These are phyloP conservation scores for Prunella fulvescens DNA, from an alignment of 2,113 vertebrate genomes.

Conservation along the genomic window DNA sequence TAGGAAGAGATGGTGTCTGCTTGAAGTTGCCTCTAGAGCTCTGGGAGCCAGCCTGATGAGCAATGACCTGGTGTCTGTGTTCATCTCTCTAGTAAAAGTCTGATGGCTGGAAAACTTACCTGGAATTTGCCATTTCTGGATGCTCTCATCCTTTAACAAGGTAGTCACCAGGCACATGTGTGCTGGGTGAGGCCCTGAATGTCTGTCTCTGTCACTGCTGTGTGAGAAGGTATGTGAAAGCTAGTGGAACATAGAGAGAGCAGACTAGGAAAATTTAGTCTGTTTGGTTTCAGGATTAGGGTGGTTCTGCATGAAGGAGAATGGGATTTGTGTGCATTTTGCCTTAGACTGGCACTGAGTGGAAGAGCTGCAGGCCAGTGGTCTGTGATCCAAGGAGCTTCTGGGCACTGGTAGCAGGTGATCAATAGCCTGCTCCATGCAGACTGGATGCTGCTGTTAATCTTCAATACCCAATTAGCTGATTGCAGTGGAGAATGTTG, in stretches of 20 bases:
- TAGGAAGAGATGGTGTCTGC: background rate
- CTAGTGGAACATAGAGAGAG: background rate
- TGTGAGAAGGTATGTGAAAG: background rate
- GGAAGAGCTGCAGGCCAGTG: background rate
- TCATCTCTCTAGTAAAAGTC: background rate
- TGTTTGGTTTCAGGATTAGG: background rate
- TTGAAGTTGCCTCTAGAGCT: background rate
- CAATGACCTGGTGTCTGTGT: background rate
- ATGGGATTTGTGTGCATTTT: background rate
- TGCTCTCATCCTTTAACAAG: background rate
- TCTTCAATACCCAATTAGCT: background rate
- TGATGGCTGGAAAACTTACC: background rate
- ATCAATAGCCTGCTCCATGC: background rate
- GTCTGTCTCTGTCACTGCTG: background rate
- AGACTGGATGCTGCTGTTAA: background rate
- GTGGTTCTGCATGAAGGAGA: background rate
- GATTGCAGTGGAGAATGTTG: background rate
- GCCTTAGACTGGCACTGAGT: background rate
- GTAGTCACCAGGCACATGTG: fast-evolving
- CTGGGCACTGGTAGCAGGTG: background rate
- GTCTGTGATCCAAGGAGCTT: background rate
- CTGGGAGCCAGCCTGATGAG: fast-evolving
- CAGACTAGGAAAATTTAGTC: background rate
- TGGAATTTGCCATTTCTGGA: background rate
- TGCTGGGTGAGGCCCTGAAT: background rate